phyloP scores from a whole-genome alignment of 2,797 vertebrate genomes.

The Pelochelys cantorii region DNA sequence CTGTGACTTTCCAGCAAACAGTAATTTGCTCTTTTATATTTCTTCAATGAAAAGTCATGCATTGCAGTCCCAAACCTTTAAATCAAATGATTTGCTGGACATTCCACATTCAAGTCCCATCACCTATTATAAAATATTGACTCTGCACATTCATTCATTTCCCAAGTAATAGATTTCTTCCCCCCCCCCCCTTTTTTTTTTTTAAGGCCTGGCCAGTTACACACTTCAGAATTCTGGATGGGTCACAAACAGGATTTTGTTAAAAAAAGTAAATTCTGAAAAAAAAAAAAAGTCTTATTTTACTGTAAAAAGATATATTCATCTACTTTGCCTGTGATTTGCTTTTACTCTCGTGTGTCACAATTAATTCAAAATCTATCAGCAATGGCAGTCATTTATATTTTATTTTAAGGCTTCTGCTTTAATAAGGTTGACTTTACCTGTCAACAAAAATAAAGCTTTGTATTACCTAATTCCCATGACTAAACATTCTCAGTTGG shows the following conservation, averaged over 20 bases:
- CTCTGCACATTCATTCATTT: slow-evolving; percentile 55
- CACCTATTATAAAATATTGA: slow-evolving; percentile 61
- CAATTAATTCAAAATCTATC: slow-evolving; percentile 5
- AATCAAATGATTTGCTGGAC: slow-evolving; percentile 71
- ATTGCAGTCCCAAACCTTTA: slow-evolving; percentile 67
- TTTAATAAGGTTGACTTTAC: slow-evolving; percentile 13
- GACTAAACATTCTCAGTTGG: slow-evolving; percentile 15
- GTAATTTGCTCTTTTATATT: slow-evolving; percentile 73
- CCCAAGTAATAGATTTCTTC: slow-evolving; percentile 48
- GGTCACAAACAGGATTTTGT: slow-evolving; percentile 33
- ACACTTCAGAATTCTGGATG: slow-evolving; percentile 30
- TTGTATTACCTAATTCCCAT: neutral
- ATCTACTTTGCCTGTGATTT: neutral
- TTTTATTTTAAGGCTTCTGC: slow-evolving; percentile 10
- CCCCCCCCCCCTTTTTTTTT: neutral
- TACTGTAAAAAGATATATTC: neutral
- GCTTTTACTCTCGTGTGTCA: neutral
- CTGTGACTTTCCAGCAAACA: slow-evolving; percentile 69
- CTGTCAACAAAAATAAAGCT: slow-evolving; percentile 39
- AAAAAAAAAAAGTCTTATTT: slow-evolving; percentile 12
- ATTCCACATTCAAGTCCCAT: slow-evolving; percentile 58
- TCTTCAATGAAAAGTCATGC: slow-evolving; percentile 69
- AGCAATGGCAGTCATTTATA: neutral
- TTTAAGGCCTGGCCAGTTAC: slow-evolving; percentile 38
- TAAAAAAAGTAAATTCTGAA: slow-evolving; percentile 32